These are phyloP conservation scores for Chesias legatella DNA, from an alignment of 2,888 invertebrate genomes.

Conservation along the genomic window DNA sequence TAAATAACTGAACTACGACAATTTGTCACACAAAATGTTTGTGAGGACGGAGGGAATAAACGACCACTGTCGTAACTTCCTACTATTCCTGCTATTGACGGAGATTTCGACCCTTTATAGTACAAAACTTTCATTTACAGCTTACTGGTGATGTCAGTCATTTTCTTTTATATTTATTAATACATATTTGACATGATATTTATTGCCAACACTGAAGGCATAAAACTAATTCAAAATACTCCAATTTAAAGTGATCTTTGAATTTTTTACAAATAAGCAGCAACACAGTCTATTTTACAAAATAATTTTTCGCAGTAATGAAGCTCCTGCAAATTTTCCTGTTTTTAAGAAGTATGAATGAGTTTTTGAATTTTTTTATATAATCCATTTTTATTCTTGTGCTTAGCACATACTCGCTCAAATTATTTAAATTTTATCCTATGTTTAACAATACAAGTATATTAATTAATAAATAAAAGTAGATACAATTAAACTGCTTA, in stretches of 20 bases:
- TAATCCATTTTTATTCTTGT: slow-evolving; percentile 25
- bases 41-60: slow-evolving; percentile 1
- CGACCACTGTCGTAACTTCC: slow-evolving; percentile 17
- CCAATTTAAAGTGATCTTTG: no score
- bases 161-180: slow-evolving; percentile 11
- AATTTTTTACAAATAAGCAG: no score
- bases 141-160: background rate
- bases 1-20: slow-evolving; percentile 13
- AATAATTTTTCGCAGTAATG: no score
- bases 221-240: no score
- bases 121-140: background rate
- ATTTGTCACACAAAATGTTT: slow-evolving; percentile 21
- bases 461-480: no score
- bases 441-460: no score
- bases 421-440: no score
- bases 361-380: no score
- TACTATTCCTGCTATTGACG: slow-evolving; percentile 21
- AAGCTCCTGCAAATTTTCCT: no score
- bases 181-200: slow-evolving; percentile 12
- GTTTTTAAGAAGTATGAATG: no score
- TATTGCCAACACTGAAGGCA: no score
- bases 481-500: slow-evolving; percentile 9
- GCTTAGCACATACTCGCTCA: slow-evolving; percentile 33
- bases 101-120: slow-evolving; percentile 6
- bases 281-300: background rate